These are phyloP conservation scores for Diadophis punctatus DNA, from an alignment of 2,113 vertebrate species.

Conservation along the genomic window DNA sequence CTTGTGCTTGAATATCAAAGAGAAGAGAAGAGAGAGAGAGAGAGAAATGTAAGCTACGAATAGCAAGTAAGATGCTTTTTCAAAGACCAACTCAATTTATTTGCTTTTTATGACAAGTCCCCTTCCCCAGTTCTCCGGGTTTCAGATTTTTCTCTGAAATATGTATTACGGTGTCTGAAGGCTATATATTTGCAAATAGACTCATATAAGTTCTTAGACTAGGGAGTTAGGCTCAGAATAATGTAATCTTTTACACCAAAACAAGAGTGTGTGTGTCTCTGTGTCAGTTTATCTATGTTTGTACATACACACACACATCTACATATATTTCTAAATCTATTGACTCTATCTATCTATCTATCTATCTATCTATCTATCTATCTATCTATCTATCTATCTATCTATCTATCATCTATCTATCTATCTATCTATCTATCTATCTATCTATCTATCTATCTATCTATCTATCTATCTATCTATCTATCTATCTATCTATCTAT, in stretches of 20 bases:
- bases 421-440: too few species aligned
- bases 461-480: too few species aligned
- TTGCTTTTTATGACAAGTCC: conserved; percentile 36
- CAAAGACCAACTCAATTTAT: conserved; percentile 37
- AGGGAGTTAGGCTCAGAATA: conserved; percentile 49
- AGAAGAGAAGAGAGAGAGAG: not conserved
- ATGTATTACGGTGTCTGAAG: conserved; percentile 36
- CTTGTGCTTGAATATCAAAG: conserved; percentile 14
- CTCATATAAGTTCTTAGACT: conserved; percentile 46
- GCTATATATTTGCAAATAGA: conserved; percentile 47
- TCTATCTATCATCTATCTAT: too few species aligned
- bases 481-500: too few species aligned
- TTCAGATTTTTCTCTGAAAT: conserved; percentile 53
- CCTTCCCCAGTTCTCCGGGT: not conserved
- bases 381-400: too few species aligned
- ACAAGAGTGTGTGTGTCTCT: not conserved
- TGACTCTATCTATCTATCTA: not conserved
- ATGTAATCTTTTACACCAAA: conserved; percentile 59
- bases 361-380: too few species aligned
- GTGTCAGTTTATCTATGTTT: not conserved
- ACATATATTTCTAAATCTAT: not conserved
- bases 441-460: too few species aligned
- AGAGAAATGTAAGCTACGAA: conserved; percentile 8
- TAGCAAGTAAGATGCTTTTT: not conserved
- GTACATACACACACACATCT: not conserved